Evolutionary conservation across 2,888 invertebrate genomes (phyloP), one percentile per base, ranked within the genome.

Genomic region (Himalopsyche tibetana): DNA sequence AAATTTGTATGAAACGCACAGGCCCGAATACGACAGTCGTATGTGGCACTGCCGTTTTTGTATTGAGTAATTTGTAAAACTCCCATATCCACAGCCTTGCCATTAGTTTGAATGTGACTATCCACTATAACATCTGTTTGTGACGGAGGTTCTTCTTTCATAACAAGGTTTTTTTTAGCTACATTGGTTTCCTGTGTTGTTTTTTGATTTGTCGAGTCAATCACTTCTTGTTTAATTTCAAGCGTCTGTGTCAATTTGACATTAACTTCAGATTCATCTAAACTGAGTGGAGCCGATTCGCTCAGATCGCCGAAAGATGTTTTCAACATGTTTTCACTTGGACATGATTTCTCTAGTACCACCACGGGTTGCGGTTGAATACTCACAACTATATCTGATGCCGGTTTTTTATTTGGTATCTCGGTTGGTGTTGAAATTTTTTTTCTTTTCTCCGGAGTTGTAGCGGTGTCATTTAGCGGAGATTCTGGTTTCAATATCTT

Each of bases 1-100:
- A 90, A 90, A 0, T 90, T 90, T 82, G 90, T 91, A 1, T 90
- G 88, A 88, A 91, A 92, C 5, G 89, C 89, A 84, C 92, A 92
- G 28, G 89, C 89, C 2, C 89, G 88, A 0, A 90, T 89, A 45
- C 89, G 89, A 82, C 92, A 92, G 38, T 19, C 84, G 63, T 86
- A 85, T 74, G 42, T 74, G 4, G 36, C 74, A 28, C 81, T 84
- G 36, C n/a, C 28, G 19, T 69, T 63, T 17, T 69, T 79, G 19
- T 63, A 55, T 28, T 51, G 42, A 69, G 51, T 84, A 28, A 63
- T 84, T 28, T 42, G 74, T 38, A 87, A 55, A 15, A 38, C 87
- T 19, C 83, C 84, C 38, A 85, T 56, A 85, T 86, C 69, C 45
- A 84, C 74, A 84, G 63, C 9, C 4, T 9, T 63, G 63, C 63